phyloP scores from a whole-genome alignment of 2,113 vertebrate species.

The Peromyscus polionotus region DNA sequence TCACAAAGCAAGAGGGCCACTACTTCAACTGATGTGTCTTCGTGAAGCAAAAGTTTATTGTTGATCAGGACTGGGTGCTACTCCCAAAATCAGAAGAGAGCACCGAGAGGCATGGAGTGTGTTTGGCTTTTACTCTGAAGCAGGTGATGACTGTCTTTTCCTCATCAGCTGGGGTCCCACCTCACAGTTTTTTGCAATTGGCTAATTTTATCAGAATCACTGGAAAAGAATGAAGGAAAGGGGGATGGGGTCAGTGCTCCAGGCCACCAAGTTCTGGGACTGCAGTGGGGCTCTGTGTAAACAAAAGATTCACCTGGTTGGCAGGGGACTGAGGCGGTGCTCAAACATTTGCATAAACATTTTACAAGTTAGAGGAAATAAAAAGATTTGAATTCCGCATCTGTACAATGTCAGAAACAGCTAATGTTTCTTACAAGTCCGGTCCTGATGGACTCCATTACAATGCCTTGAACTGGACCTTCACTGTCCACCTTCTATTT shows the following conservation, averaged over 20 bases:
- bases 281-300: background rate
- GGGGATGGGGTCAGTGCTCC: no score
- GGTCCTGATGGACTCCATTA: accelerated
- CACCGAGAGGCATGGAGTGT: background rate
- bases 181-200: background rate
- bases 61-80: background rate
- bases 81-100: background rate
- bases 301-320: background rate
- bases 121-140: no score
- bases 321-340: no score
- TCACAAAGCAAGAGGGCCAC: background rate
- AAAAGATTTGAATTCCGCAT: background rate
- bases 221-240: background rate
- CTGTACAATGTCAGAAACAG: background rate
- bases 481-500: background rate
- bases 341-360: background rate
- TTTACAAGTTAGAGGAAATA: background rate
- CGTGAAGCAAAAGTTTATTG: background rate
- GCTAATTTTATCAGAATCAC: background rate
- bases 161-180: background rate
- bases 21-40: background rate
- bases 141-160: accelerated
- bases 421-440: background rate
- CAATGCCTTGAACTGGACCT: background rate
- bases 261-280: background rate